Percentiles rank a stretch among this genome's conserved stretches.
Conservation (phyloP, 1,140 invertebrate species). For the Drosophila simulans region DNA sequence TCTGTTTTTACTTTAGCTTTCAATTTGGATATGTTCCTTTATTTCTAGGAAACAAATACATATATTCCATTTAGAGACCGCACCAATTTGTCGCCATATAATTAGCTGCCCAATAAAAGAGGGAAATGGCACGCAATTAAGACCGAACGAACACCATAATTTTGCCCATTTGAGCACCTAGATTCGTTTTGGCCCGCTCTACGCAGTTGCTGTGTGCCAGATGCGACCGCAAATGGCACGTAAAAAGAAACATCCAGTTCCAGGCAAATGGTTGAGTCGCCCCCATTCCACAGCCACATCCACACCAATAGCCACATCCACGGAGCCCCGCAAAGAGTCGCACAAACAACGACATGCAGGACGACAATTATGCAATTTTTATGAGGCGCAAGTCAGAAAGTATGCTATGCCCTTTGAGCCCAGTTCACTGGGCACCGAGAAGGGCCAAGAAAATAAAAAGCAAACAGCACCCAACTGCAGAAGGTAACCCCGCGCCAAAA, state of each 20-base stretch:
- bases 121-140: slow-evolving; percentile 14
- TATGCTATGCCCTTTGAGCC: slow-evolving; percentile 62
- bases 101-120: slow-evolving; percentile 40
- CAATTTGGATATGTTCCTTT: too few relatives aligned
- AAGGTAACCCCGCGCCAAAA: slow-evolving; percentile 14
- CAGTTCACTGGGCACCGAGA: slow-evolving; percentile 21
- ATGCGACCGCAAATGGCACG: slow-evolving; percentile 68
- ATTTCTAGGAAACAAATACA: too few relatives aligned
- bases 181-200: slow-evolving; percentile 25
- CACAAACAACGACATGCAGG: slow-evolving; percentile 34
- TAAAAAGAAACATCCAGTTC: slow-evolving; percentile 55
- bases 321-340: slow-evolving; percentile 11
- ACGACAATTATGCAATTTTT: slow-evolving; percentile 78
- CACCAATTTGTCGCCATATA: slow-evolving; percentile 1
- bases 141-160: slow-evolving; percentile 35
- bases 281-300: slow-evolving; percentile 10
- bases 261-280: slow-evolving; percentile 48
- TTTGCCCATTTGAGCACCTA: slow-evolving; percentile 41
- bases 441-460: slow-evolving; percentile 35
- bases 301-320: slow-evolving; percentile 8
- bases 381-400: slow-evolving; percentile 66
- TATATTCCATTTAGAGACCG: neutral
- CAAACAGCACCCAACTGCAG: slow-evolving; percentile 40
- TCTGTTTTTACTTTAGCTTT: too few relatives aligned
- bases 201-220: slow-evolving; percentile 62